Evolutionary conservation across 2,888 invertebrate genomes (phyloP), one percentile per base, ranked within the genome.

Genomic region (Schizotus pectinicornis): DNA sequence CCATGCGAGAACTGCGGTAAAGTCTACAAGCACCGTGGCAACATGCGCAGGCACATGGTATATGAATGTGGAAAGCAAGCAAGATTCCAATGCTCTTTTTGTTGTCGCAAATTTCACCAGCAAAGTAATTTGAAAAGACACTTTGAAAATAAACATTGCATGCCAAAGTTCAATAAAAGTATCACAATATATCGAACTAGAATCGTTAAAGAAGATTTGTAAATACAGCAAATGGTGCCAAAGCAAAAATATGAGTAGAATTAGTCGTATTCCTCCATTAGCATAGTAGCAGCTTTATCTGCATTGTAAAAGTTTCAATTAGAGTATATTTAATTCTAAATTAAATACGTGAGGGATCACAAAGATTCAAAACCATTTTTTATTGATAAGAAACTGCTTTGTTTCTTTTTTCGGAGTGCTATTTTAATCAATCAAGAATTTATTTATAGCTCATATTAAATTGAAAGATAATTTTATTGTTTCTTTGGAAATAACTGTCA

Each of bases 11-110:
- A 83, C 72, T 94, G 93, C 79, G 90, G 90, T 67, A 93, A 92
- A 82, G 85, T 88, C 70, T 94, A 94, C 84, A 89, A 88, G 81
- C 88, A 88, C 79, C 89, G 89, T 75, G 89, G 90, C 68, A 90
- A 90, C 62, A 82, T 92, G 71, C 88, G 88, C 77, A 82, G 88
- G 36, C 88, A 89, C 78, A 84, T 86, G 74, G 86, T 87, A 78
- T 87, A 86, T 76, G 91, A 88, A 82, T 80, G 80, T 68, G 79
- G 79, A 54, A 78, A 79, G 66, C 74, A 75, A 54, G 79, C 79
- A 56, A 74, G 74, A 67, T 78, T 79, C 69, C 74, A 75, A 54
- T 80, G 80, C 65, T 66, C 72, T 57, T 74, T 67, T 67, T 79
- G 79, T 77, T 82, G 84, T 71, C 84, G 86, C 79, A 84, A 85